phyloP scores from a whole-genome alignment of 2,797 vertebrate species.

The Anguilla marmorata region DNA sequence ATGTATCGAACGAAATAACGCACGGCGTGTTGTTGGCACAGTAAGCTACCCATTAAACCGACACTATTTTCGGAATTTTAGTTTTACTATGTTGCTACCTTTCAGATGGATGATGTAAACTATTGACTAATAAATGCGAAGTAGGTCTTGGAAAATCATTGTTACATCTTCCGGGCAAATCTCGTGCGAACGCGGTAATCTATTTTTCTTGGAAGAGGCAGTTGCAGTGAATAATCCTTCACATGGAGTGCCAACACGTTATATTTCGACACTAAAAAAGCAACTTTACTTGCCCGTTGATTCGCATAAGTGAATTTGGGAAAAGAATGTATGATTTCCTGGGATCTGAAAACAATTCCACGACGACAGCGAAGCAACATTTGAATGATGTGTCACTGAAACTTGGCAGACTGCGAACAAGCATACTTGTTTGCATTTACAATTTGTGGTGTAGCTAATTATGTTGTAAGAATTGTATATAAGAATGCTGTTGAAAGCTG shows the following conservation, averaged over 20 bases:
- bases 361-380: no score
- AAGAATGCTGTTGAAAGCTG: neutral
- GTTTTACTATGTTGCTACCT: neutral
- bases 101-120: neutral
- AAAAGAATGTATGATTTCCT: neutral
- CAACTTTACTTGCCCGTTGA: neutral
- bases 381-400: no score
- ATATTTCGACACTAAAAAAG: conserved; percentile 1
- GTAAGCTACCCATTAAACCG: neutral
- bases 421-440: no score
- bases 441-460: neutral
- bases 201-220: conserved; percentile 58
- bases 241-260: conserved; percentile 31
- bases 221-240: conserved; percentile 58
- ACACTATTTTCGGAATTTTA: neutral
- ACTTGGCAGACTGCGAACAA: no score
- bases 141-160: conserved; percentile 28
- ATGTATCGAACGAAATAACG: neutral
- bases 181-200: conserved; percentile 59
- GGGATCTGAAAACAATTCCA: no score
- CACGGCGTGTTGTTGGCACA: neutral
- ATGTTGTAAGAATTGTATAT: neutral
- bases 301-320: neutral
- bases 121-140: neutral
- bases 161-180: conserved; percentile 33